Evolutionary conservation across 2,113 vertebrate species (phyloP).

Genomic region (Pygoscelis adeliae): DNA sequence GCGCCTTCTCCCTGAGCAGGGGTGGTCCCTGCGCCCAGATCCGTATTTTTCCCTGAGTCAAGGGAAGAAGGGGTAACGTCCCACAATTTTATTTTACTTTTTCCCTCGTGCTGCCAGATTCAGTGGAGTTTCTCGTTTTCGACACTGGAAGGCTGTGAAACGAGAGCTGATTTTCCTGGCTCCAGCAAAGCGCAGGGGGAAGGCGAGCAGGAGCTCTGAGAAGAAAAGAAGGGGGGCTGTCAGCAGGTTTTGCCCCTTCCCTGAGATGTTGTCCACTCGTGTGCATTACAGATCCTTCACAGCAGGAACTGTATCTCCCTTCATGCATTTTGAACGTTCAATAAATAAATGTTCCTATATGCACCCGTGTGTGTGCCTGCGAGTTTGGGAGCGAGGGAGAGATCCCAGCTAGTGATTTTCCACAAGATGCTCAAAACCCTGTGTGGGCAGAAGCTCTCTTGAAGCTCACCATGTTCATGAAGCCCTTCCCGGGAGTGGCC

Average conservation of each 20-base stretch:
- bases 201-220: neutral
- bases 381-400: neutral
- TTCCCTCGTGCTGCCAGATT: neutral
- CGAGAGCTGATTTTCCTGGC: neutral
- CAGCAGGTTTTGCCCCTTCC: neutral
- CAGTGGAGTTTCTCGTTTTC: neutral
- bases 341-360: neutral
- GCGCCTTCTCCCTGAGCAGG: neutral
- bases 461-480: neutral
- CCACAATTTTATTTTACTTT: neutral
- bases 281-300: neutral
- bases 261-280: neutral
- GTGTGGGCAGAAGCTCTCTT: neutral
- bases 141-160: neutral
- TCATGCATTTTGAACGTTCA: neutral
- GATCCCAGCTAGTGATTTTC: neutral
- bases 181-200: neutral
- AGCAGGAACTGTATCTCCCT: neutral
- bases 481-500: neutral
- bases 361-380: fast-evolving
- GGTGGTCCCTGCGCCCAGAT: neutral
- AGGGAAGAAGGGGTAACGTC: neutral
- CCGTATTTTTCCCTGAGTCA: neutral
- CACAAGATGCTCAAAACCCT: neutral
- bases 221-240: neutral